Conservation (phyloP, 2,888 invertebrate genomes). For the Eristalis arbustorum region DNA sequence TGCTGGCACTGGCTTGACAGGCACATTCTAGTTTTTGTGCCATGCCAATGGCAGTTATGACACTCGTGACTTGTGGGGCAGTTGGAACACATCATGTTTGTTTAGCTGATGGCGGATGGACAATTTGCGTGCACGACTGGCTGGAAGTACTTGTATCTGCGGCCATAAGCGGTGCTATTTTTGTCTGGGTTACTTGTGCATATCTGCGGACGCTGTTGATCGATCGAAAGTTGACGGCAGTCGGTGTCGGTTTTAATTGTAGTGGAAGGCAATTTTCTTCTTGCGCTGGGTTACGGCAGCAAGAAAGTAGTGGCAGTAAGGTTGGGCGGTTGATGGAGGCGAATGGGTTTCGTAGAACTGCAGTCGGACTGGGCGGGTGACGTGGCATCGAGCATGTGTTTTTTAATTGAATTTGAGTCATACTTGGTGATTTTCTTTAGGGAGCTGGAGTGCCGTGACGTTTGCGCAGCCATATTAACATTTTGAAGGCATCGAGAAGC, state of each 20-base stretch:
- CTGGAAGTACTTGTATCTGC: constrained; percentile 11
- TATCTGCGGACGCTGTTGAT: not conserved
- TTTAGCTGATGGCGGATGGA: not conserved
- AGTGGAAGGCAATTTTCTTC: not conserved
- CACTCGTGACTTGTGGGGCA: constrained; percentile 39
- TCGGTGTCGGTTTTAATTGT: not conserved
- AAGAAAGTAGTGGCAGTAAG: not conserved
- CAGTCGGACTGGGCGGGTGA: too few species aligned
- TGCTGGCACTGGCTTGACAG: not conserved
- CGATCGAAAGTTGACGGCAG: not conserved
- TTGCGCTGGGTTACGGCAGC: not conserved
- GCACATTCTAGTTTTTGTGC: not conserved
- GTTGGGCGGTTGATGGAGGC: not conserved
- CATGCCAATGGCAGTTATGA: constrained; percentile 54
- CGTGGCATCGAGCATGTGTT: too few species aligned
- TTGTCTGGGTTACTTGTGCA: constrained; percentile 3
- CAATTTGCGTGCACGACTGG: constrained; percentile 45
- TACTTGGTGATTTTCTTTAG: too few species aligned
- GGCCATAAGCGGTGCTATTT: constrained; percentile 12
- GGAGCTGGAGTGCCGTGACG: too few species aligned
- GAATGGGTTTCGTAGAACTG: not conserved
- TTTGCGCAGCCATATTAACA: too few species aligned
- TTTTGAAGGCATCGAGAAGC: too few species aligned
- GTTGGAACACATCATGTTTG: constrained; percentile 19
- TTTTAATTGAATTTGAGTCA: too few species aligned